A percentile compares a stretch with the other conserved stretches of the same genome.
Evolutionary conservation across 2,797 vertebrate genomes (phyloP).

Genomic region (Enteromius viviparus): DNA sequence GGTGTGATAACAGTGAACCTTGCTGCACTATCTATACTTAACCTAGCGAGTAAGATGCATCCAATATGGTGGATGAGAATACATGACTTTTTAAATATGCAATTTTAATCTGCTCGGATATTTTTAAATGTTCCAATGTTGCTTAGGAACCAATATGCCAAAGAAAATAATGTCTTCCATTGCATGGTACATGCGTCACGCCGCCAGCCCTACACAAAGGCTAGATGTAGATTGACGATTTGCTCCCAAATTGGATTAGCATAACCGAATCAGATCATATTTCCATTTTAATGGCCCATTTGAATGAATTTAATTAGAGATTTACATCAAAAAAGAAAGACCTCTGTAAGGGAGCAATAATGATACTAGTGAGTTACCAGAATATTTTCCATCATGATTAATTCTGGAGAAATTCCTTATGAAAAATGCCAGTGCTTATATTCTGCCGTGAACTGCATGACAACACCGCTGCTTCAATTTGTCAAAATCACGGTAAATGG

Average conservation of each 20-base stretch:
- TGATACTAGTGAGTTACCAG: slow-evolving; percentile 14
- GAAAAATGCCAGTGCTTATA: slow-evolving; percentile 29
- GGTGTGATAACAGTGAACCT: slow-evolving; percentile 11
- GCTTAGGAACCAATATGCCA: background rate
- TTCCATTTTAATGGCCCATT: slow-evolving; percentile 54
- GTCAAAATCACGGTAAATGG: slow-evolving; percentile 33
- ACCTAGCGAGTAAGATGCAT: slow-evolving; percentile 25
- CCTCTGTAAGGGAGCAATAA: slow-evolving; percentile 29
- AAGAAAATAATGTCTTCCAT: background rate
- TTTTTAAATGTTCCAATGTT: background rate
- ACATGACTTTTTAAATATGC: background rate
- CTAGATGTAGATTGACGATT: slow-evolving; percentile 39
- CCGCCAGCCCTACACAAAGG: slow-evolving; percentile 10
- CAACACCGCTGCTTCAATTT: slow-evolving; percentile 15
- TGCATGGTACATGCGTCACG: slow-evolving; percentile 1
- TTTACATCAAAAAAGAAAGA: slow-evolving; percentile 32
- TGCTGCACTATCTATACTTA: slow-evolving; percentile 22
- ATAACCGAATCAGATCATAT: slow-evolving; percentile 55
- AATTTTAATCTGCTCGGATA: background rate
- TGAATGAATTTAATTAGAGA: slow-evolving; percentile 54
- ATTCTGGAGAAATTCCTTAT: slow-evolving; percentile 23
- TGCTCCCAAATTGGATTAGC: slow-evolving; percentile 56
- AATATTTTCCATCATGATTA: slow-evolving; percentile 28
- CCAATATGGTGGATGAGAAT: background rate
- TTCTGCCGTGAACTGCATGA: background rate